Base-by-base conservation (phyloP, 2,113 vertebrate genomes). In the Porphyrio hochstetteri region DNA sequence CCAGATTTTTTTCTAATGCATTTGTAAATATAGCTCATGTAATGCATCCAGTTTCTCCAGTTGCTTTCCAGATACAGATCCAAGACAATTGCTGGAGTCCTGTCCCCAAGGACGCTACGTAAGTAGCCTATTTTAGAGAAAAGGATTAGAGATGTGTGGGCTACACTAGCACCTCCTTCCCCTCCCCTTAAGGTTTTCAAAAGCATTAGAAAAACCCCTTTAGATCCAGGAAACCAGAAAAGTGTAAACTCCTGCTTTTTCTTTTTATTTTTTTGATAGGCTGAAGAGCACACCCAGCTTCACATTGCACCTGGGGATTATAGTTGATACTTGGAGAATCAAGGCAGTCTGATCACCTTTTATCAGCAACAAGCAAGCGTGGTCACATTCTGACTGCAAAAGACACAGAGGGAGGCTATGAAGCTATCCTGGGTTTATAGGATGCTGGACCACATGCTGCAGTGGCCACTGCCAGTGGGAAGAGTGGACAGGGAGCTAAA, bases 181-280 rank as follows among this genome's bases (percentile, higher is more conserved):
- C 16, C 44, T 46, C 18, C 14, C 63, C 18, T 10, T 33, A 69
- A 85, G 16, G 20, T 65, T 80, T 85, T 77, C 50, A 69, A 61
- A 92, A 18, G 13, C 40, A 91, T 82, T n/a, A 72, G 8, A 86
- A 94, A 87, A n/a, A 0, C 3, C 13, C 36, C 84, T 77, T 36
- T 44, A 67, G 36, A 83, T 53, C 9, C 29, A 80, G 35, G 38
- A 81, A 90, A 11, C 5, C 31, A 69, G 40, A 61, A 86, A 82
- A 71, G 8, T 0, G 0, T 40, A 42, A 91, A 35, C 2, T 21
- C 6, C 9, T 23, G 25, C 0, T 1, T 11, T 19, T 9, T 7
- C 20, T 48, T 59, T 25, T 48, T 46, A 46, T n/a, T 63, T 52
- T 88, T 48, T 19, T 8, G 1, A 36, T 4, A 64, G 19, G 60